Percentiles rank a stretch among this genome's conserved stretches.
Conservation (phyloP, 2,888 invertebrate species). For the Dilophus febrilis region DNA sequence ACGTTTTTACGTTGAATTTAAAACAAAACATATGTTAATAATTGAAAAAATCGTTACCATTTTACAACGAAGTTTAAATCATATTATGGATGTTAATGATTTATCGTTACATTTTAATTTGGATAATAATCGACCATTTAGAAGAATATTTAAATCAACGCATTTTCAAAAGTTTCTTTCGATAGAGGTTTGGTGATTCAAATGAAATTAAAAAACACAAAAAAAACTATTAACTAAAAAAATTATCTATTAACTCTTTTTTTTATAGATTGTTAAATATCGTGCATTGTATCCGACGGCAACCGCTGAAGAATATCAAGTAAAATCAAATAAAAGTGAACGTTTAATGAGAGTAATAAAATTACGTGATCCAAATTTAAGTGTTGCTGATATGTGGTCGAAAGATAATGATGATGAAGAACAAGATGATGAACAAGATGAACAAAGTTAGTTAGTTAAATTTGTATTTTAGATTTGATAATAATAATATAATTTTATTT, state of each 20-base stretch:
- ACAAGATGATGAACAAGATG: conserved; percentile 16
- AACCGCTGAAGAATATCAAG: conserved; percentile 32
- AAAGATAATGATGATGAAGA: conserved; percentile 31
- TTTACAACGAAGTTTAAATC: conserved; percentile 36
- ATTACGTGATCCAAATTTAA: conserved; percentile 37
- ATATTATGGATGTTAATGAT: conserved; percentile 34
- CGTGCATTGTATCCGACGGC: conserved; percentile 41
- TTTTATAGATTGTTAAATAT: conserved; percentile 28
- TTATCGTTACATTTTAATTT: conserved; percentile 33
- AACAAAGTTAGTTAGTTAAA: background rate
- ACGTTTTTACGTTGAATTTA: conserved; percentile 41
- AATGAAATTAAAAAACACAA: too few species aligned
- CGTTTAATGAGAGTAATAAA: conserved; percentile 34
- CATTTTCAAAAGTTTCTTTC: conserved; percentile 36
- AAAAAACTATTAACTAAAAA: too few species aligned
- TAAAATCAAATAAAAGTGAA: conserved; percentile 32
- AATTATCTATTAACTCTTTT: too few species aligned
- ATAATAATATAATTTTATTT: background rate
- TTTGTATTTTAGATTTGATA: background rate
- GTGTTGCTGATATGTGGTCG: conserved; percentile 33
- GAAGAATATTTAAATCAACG: conserved; percentile 34
- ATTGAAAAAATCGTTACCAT: conserved; percentile 37
- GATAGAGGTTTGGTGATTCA: too few species aligned
- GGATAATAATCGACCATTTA: conserved; percentile 24
- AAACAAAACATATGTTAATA: conserved; percentile 34